A percentile compares a stretch with the other conserved stretches of the same genome.
Evolutionary conservation across 2,113 vertebrate genomes (phyloP).

Genomic region (Monopterus albus): DNA sequence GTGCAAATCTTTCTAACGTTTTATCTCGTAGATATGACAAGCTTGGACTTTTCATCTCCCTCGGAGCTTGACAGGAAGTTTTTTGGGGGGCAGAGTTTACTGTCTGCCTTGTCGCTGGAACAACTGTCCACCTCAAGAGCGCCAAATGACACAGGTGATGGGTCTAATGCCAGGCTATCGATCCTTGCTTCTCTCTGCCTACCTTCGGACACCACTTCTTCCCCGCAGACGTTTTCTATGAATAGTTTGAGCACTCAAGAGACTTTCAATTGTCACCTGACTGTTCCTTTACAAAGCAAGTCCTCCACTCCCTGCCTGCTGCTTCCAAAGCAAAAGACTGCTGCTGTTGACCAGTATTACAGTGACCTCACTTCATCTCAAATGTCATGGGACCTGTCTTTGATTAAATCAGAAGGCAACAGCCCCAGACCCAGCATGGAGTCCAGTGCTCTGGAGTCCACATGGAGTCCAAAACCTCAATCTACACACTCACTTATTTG

Average conservation of each 20-base stretch:
- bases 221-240: conserved; percentile 21
- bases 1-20: not conserved
- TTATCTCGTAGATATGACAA: conserved; percentile 61
- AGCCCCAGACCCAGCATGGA: conserved; percentile 66
- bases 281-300: conserved; percentile 54
- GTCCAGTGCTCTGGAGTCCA: conserved; percentile 57
- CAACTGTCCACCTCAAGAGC: conserved; percentile 42
- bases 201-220: conserved; percentile 47
- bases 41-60: conserved; percentile 65
- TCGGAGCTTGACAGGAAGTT: conserved; percentile 76
- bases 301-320: conserved; percentile 76
- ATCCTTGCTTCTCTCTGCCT: conserved; percentile 26
- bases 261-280: not conserved
- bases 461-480: conserved; percentile 68
- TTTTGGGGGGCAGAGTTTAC: conserved; percentile 64
- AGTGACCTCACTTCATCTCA: conserved; percentile 53
- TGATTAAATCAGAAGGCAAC: conserved; percentile 63
- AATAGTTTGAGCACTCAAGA: conserved; percentile 23
- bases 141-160: conserved; percentile 51
- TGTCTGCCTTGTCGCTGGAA: conserved; percentile 70
- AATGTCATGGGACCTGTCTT: conserved; percentile 78
- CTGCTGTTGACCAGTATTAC: conserved; percentile 58
- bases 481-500: conserved; percentile 29
- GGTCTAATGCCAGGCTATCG: conserved; percentile 29
- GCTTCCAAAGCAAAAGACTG: conserved; percentile 38